A percentile compares a stretch with the other conserved stretches of the same genome.
phyloP scores from a whole-genome alignment of 2,113 vertebrate genomes.

The Gavialis gangeticus region DNA sequence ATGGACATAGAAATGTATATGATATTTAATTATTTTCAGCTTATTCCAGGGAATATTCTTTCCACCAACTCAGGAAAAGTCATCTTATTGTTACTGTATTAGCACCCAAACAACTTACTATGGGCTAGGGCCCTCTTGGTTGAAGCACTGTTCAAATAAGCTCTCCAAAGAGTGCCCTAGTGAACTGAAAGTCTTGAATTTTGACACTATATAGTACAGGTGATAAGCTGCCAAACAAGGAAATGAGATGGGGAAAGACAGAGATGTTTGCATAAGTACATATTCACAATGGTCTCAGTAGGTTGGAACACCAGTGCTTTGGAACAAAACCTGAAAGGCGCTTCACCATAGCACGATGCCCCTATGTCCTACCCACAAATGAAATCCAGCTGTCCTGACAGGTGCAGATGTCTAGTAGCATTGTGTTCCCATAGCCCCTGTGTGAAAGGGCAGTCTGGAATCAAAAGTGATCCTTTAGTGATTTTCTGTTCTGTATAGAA shows the following conservation, averaged over 20 bases:
- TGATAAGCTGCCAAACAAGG: neutral
- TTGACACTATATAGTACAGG: neutral
- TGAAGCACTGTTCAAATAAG: neutral
- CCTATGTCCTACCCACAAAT: neutral
- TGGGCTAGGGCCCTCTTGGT: no score
- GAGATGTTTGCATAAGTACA: neutral
- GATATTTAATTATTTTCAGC: neutral
- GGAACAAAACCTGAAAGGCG: no score
- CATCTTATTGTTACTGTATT: neutral
- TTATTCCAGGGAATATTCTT: neutral
- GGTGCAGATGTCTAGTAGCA: neutral
- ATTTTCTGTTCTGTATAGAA: neutral
- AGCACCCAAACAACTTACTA: neutral
- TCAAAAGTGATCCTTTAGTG: neutral
- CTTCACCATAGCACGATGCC: accelerated
- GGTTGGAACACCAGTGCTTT: no score
- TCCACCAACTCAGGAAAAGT: neutral
- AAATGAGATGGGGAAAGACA: neutral
- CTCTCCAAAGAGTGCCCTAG: no score
- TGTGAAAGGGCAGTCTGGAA: neutral
- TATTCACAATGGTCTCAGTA: neutral
- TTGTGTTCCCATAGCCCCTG: neutral
- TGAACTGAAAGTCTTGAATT: neutral
- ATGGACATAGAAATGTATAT: neutral
- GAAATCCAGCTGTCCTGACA: neutral